phyloP scores from a whole-genome alignment of 2,797 vertebrate species.

The Balearica regulorum region DNA sequence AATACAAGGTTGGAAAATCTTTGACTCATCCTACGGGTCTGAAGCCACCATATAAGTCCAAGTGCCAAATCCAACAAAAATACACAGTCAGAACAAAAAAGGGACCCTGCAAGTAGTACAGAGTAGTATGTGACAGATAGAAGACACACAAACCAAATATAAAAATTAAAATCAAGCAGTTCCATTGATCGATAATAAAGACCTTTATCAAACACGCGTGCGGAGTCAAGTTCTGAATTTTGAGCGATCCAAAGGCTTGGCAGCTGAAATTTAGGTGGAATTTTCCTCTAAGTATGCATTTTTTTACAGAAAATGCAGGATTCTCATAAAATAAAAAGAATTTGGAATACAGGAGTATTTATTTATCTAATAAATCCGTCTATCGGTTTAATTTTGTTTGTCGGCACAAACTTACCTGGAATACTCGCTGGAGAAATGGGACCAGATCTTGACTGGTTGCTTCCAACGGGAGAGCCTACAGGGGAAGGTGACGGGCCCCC shows the following conservation, averaged over 20 bases:
- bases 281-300: not conserved
- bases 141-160: not conserved
- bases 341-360: not conserved
- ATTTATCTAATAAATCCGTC: not conserved
- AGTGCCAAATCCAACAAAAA: not conserved
- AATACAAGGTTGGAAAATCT: not conserved
- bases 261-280: not conserved
- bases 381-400: not conserved
- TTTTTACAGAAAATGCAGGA: not conserved
- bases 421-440: constrained; percentile 91
- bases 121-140: not conserved
- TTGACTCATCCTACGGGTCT: not conserved
- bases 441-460: constrained; percentile 89
- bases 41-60: not conserved
- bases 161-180: not conserved
- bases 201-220: not conserved
- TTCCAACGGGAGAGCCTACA: constrained; percentile 90
- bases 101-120: not conserved
- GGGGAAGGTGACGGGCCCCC: constrained; percentile 92
- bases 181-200: not conserved
- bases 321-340: not conserved
- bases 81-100: not conserved
- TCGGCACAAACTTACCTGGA: constrained; percentile 78
- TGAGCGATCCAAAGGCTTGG: not conserved
- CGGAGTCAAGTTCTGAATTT: not conserved